Evolutionary conservation across 2,113 vertebrate species (phyloP).

Genomic region (Ciconia stormi): DNA sequence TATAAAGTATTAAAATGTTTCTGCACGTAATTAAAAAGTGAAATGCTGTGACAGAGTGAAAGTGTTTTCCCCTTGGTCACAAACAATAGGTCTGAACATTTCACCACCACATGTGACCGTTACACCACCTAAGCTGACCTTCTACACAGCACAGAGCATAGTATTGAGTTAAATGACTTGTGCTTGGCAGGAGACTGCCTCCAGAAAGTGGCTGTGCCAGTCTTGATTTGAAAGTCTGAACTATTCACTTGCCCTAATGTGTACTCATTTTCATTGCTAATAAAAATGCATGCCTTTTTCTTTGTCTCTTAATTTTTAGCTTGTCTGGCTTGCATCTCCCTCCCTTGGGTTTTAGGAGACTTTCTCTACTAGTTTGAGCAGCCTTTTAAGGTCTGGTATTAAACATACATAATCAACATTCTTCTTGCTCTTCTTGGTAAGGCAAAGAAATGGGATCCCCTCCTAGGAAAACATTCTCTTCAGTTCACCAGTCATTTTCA

Average conservation of each 20-base stretch:
- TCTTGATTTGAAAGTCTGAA: background rate
- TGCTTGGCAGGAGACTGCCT: background rate
- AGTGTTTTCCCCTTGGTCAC: background rate
- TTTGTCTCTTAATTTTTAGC: background rate
- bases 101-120: background rate
- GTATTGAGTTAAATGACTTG: background rate
- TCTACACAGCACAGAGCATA: background rate
- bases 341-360: background rate
- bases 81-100: background rate
- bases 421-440: background rate
- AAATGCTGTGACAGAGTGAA: background rate
- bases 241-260: background rate
- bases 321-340: background rate
- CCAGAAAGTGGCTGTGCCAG: background rate
- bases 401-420: background rate
- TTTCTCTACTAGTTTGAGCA: background rate
- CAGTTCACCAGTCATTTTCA: background rate
- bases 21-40: background rate
- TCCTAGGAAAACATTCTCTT: background rate
- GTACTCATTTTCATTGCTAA: background rate
- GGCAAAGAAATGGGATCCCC: background rate
- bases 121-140: background rate
- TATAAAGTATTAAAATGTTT: background rate
- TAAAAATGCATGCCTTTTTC: background rate
- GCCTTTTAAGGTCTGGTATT: background rate